These are phyloP conservation scores for Beris chalybata DNA, from an alignment of 2,888 invertebrate genomes.

Conservation along the genomic window DNA sequence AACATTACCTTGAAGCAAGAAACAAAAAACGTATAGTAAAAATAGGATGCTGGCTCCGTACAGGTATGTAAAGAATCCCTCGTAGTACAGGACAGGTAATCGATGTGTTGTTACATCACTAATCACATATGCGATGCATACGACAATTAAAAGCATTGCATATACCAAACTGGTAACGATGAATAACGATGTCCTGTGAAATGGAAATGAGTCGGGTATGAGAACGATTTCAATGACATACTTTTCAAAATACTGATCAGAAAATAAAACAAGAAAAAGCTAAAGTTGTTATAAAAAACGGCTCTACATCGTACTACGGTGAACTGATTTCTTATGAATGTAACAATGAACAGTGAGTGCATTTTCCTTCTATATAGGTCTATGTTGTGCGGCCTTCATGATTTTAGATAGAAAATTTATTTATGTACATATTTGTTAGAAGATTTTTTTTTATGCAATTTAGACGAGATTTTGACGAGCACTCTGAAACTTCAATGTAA, in stretches of 20 bases:
- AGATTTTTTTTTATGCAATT: no score
- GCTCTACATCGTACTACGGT: no score
- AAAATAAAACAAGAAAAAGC: not conserved
- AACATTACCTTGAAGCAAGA: constrained; percentile 76
- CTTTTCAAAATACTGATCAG: not conserved
- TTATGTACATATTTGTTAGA: no score
- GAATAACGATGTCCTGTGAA: constrained; percentile 84
- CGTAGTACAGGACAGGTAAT: constrained; percentile 89
- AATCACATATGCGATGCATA: constrained; percentile 92
- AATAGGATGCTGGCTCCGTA: constrained; percentile 92
- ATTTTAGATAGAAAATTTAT: no score
- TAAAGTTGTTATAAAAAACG: no score
- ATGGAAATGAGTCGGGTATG: constrained; percentile 9
- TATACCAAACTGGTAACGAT: constrained; percentile 96
- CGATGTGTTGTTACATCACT: constrained; percentile 93
- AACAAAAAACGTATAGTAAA: constrained; percentile 91
- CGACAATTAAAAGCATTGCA: constrained; percentile 89
- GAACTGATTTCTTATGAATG: no score
- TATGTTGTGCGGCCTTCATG: no score
- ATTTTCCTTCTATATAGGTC: no score
- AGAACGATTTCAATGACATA: not conserved
- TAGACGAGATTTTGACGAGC: no score
- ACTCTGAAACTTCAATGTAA: no score
- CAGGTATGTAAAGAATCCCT: constrained; percentile 93
- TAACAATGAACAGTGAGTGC: no score